Evolutionary conservation across 2,888 invertebrate species (phyloP).

Genomic region (Xiphydria camelus): DNA sequence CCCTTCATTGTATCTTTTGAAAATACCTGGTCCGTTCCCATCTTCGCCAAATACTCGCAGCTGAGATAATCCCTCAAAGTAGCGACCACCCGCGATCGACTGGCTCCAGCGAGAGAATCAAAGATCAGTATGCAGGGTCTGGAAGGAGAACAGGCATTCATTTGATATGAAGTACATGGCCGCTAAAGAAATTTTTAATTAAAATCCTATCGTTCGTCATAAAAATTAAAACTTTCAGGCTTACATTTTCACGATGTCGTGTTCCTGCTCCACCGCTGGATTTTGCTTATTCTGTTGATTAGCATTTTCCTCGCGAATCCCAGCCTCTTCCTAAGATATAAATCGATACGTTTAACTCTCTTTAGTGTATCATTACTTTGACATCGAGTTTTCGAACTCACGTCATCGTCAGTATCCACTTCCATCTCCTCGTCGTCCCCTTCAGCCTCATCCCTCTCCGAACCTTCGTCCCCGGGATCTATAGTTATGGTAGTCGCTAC

Average conservation of each 20-base stretch:
- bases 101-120: constrained; percentile 84
- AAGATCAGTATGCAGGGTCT: constrained; percentile 94
- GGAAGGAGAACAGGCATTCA: constrained; percentile 52
- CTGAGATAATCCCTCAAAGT: constrained; percentile 90
- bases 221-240: constrained; percentile 12
- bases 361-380: not conserved
- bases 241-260: constrained; percentile 29
- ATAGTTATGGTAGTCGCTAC: constrained; percentile 60
- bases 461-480: constrained; percentile 71
- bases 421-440: constrained; percentile 77
- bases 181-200: constrained; percentile 5
- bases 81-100: constrained; percentile 81
- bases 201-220: not conserved
- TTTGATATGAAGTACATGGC: constrained; percentile 7
- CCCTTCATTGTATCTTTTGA: constrained; percentile 85
- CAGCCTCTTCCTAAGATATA: constrained; percentile 32
- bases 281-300: constrained; percentile 12
- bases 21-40: constrained; percentile 70
- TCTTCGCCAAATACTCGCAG: constrained; percentile 81
- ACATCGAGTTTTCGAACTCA: constrained; percentile 15
- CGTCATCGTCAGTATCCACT: constrained; percentile 56
- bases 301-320: constrained; percentile 21
- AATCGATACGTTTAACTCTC: no score
- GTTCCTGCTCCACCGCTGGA: constrained; percentile 16
- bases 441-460: constrained; percentile 77